Base-by-base conservation (phyloP, 2,888 invertebrate species). In the Caenorhabditis becei region DNA sequence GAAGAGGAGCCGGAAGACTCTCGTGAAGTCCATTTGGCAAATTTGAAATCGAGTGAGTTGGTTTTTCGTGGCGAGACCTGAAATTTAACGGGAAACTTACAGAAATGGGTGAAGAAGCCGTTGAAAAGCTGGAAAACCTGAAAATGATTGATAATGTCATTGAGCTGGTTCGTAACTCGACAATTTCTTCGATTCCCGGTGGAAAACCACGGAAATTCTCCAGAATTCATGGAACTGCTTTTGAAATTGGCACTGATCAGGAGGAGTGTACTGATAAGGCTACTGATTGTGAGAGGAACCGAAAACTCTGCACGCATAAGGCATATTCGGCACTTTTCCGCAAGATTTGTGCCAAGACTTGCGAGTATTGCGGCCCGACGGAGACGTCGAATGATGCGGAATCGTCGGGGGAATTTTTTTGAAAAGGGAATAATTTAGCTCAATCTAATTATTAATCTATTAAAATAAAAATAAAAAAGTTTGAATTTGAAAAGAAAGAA, bases 301-400 rank as follows among this genome's bases (percentile, higher is more conserved):
- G 28, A 24, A 66, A 77, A 24, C 20, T 80, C 16, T 80, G 80
- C 35, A 61, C 54, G 20, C 65, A 65, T 18, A 70, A 59, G 32
- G 59, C 70, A 1, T 80, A 80, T 49, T 14, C 44, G 0, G 14
- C 61, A 1, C 61, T 80, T 0, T 74, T 80, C 18, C 74, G 56
- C 4, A 80, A 74, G 28, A 49, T 80, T 18, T 80, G 80, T 62
- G 63, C 75, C 26, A 75, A 77, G 47, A 80, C 80, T 16, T 80
- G 80, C 28, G 62, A 80, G 7, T 66, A 54, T 28, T 80, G 80
- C 35, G 74, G 63, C 8, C 20, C 53, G 18, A 37, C 70, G 2
- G 80, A 77, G 51, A 58, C 65, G n/a, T 23, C 59, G 28, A 58
- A 28, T 23, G 59, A 80, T 53, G 18, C 51, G 2, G 61, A 59